Conservation (phyloP, 2,113 vertebrate species). For the Pterocles burchelli region DNA sequence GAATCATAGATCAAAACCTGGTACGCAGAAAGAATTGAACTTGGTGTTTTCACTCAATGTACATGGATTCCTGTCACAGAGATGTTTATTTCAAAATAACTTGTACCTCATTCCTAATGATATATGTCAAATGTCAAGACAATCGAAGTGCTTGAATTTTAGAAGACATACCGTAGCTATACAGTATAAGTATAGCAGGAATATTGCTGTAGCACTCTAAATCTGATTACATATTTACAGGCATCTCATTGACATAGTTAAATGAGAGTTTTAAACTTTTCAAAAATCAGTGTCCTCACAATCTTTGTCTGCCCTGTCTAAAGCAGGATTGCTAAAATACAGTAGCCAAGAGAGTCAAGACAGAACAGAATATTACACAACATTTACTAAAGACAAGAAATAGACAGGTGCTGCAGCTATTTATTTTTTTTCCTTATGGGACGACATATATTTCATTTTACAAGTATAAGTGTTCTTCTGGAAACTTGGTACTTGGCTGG, state of each 20-base stretch:
- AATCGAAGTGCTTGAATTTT: background rate
- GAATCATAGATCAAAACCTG: background rate
- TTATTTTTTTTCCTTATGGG: background rate
- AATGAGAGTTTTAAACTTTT: background rate
- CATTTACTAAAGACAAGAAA: background rate
- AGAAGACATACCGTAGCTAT: background rate
- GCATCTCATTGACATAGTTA: background rate
- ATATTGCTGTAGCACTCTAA: background rate
- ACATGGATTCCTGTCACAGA: background rate
- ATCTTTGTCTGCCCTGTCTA: background rate
- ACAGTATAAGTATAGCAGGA: background rate
- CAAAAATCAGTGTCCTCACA: background rate
- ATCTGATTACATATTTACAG: background rate
- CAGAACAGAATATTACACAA: background rate
- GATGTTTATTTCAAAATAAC: background rate
- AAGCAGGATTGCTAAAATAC: background rate
- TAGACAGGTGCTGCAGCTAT: background rate
- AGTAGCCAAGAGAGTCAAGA: background rate
- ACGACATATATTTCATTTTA: background rate
- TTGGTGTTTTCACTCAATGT: background rate
- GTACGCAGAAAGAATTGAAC: background rate
- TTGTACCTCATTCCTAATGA: background rate
- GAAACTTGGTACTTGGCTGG: background rate
- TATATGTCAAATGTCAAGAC: background rate
- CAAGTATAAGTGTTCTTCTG: background rate